Evolutionary conservation across 2,797 vertebrate species (phyloP).

Genomic region (Leptodactylus fallax): DNA sequence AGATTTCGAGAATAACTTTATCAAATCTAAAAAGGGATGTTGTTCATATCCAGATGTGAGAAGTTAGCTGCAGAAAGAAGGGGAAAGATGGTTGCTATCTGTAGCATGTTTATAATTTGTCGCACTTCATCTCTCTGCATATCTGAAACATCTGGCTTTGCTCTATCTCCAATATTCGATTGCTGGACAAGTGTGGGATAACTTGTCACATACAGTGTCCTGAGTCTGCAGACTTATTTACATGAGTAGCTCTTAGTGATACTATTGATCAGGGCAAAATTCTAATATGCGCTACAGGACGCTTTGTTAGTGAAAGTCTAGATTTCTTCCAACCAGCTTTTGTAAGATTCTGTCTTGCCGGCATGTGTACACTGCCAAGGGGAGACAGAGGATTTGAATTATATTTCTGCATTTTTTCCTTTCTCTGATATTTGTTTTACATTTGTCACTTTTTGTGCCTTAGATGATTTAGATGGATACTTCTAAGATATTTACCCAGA

Average conservation of each 20-base stretch:
- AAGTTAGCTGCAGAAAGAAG: background rate
- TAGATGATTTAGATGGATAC: background rate
- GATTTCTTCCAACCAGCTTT: background rate
- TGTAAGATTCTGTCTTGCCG: background rate
- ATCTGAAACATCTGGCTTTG: background rate
- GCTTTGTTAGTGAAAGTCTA: slow-evolving; percentile 36
- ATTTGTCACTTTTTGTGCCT: background rate
- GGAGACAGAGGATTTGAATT: slow-evolving; percentile 24
- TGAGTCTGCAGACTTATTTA: background rate
- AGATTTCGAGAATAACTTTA: background rate
- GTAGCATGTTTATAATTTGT: too few relatives aligned
- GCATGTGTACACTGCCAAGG: slow-evolving; percentile 14
- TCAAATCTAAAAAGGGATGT: background rate
- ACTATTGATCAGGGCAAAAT: background rate
- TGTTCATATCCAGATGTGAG: slow-evolving; percentile 50
- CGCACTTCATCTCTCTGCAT: background rate
- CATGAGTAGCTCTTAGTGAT: background rate
- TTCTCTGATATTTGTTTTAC: background rate
- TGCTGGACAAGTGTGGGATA: background rate
- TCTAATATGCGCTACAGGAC: background rate
- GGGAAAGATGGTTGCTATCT: slow-evolving; percentile 5
- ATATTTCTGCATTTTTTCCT: slow-evolving; percentile 28
- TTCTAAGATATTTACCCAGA: too few relatives aligned
- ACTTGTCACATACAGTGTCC: background rate
- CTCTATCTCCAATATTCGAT: background rate